Base-by-base conservation (phyloP, 2,797 vertebrate species). In the Vireo griseus region DNA sequence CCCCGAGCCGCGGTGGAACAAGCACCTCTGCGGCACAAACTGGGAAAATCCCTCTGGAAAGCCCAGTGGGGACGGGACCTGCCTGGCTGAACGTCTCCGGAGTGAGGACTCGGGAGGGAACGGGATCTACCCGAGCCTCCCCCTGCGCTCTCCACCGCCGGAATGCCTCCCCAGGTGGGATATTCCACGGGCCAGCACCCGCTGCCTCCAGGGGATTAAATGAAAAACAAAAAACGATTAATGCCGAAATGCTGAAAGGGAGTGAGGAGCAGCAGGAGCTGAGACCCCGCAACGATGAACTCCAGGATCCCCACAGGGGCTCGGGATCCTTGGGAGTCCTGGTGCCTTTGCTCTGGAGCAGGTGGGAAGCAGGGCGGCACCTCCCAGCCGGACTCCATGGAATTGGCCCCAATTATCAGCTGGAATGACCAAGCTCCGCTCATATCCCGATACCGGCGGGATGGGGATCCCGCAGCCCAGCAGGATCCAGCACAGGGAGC, bases 221-320 rank as follows among this genome's bases (percentile, higher is more conserved):
- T 9, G 5, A 4, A 8, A 66, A 80, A 28, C n/a, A 19, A 31
- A 28, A 39, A 39, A 11, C 4, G 1, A 40, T 48, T 45, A 54
- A 54, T 0, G 5, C 39, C 0, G 5, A 14, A 54, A 72, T 4
- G 51, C 4, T n/a, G 61, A 16, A n/a, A 28, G 0, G 28, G 37
- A 71, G 55, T 4, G 1, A 11, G 57, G 47, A 78, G 66, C 61
- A 8, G 65, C 0, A 0, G 6, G 76, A 10, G 44, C 0, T 0
- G 52, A 44, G 33, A 16, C 1, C 11, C 22, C 0, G 0, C 15
- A 12, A 55, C 0, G 20, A 19, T 1, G n/a, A 28, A 5, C 3
- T 19, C n/a, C 0, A 0, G 5, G 17, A 39, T 17, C 8, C 3
- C 24, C 24, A 0, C 0, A 1, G 54, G 52, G 63, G n/a, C 25